Conservation (phyloP, 2,797 vertebrate species). For the Pangasius macronema region DNA sequence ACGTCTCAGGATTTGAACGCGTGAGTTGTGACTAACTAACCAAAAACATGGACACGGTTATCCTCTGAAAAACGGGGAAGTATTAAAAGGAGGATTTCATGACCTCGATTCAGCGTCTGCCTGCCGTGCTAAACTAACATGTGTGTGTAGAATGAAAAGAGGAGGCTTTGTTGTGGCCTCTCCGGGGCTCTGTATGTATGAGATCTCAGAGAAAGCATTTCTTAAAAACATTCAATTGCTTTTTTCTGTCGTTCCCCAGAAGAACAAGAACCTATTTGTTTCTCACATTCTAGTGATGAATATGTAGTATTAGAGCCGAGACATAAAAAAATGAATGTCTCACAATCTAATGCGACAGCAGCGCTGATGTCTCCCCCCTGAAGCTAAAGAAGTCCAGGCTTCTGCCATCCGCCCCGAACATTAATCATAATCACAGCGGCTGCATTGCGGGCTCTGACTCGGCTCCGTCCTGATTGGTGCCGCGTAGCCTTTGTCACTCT, state of each 20-base stretch:
- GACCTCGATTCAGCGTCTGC: neutral
- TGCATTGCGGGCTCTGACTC: conserved; percentile 70
- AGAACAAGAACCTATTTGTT: conserved; percentile 39
- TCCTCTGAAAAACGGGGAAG: neutral
- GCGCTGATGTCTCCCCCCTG: conserved; percentile 39
- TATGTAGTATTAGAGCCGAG: conserved; percentile 42
- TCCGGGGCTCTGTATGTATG: neutral
- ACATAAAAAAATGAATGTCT: conserved; percentile 50
- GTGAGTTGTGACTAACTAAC: too few species aligned
- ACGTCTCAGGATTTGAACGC: neutral
- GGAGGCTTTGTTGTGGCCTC: neutral
- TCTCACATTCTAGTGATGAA: conserved; percentile 47
- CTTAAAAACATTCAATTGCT: neutral
- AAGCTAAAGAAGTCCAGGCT: conserved; percentile 41
- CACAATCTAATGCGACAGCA: conserved; percentile 41
- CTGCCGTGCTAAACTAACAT: neutral
- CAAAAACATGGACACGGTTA: neutral
- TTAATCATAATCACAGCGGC: conserved; percentile 72
- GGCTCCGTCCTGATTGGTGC: conserved; percentile 74
- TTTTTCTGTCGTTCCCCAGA: neutral
- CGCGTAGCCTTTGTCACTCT: conserved; percentile 72
- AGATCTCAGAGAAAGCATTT: neutral
- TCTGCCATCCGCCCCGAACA: conserved; percentile 58
- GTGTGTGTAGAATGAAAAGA: neutral
- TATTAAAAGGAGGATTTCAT: neutral